Evolutionary conservation across 1,140 invertebrate genomes (phyloP).

Genomic region (Drosophila fuyamai): DNA sequence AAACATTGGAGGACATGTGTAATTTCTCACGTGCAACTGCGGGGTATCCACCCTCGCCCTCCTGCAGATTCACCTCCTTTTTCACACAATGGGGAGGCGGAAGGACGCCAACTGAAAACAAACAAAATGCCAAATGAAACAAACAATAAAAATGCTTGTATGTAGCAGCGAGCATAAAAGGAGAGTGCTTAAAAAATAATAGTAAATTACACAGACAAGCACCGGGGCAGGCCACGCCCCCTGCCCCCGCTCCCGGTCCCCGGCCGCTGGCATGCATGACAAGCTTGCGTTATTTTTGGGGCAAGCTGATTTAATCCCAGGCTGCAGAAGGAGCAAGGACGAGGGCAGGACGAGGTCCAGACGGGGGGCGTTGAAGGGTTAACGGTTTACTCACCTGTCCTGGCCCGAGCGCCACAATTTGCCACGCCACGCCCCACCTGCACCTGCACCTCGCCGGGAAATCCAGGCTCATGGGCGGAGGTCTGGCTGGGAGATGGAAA

Average conservation of each 20-base stretch:
- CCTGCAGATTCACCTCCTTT: background rate
- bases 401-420: slow-evolving; percentile 50
- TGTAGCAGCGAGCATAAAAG: slow-evolving; percentile 62
- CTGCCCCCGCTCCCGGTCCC: background rate
- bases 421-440: slow-evolving; percentile 43
- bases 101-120: slow-evolving; percentile 35
- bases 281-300: slow-evolving; percentile 77
- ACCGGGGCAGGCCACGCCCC: slow-evolving; percentile 29
- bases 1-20: slow-evolving; percentile 74
- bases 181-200: slow-evolving; percentile 80
- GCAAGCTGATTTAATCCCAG: slow-evolving; percentile 72
- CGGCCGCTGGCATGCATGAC: slow-evolving; percentile 59
- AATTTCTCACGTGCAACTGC: slow-evolving; percentile 75
- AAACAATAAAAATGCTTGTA: slow-evolving; percentile 69
- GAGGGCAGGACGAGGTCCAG: slow-evolving; percentile 29
- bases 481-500: slow-evolving; percentile 14
- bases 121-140: slow-evolving; percentile 68
- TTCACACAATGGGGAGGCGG: background rate
- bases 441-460: slow-evolving; percentile 9
- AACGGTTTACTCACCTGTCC: slow-evolving; percentile 54
- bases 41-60: slow-evolving; percentile 13
- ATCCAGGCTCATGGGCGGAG: slow-evolving; percentile 1
- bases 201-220: slow-evolving; percentile 75
- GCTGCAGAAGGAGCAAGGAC: slow-evolving; percentile 3
- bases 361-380: slow-evolving; percentile 43